A percentile compares a stretch with the other conserved stretches of the same genome.
Conservation (phyloP, 2,888 invertebrate genomes). For the Alitta virens region DNA sequence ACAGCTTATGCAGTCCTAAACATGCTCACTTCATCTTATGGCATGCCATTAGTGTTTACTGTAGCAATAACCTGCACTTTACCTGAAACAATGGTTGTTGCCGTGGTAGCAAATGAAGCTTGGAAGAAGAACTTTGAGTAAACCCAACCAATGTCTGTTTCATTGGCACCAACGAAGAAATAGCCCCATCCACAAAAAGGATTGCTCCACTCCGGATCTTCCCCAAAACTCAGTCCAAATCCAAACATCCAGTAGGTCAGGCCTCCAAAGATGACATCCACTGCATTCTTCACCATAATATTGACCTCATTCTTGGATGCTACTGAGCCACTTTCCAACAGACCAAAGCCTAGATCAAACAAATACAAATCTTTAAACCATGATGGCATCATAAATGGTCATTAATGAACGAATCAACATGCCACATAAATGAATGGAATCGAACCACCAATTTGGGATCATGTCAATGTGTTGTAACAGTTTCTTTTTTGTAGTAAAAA, state of each 20-base stretch:
- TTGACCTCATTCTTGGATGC: slow-evolving; percentile 80
- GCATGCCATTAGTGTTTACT: no score
- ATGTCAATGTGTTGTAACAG: no score
- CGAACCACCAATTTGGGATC: no score
- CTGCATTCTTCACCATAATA: slow-evolving; percentile 96
- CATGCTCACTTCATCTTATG: no score
- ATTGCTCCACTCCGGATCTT: slow-evolving; percentile 28
- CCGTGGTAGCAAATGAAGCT: slow-evolving; percentile 20
- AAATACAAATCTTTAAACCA: background rate
- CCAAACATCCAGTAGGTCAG: slow-evolving; percentile 94
- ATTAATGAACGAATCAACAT: no score
- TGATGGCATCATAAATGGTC: no score
- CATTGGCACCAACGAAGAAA: slow-evolving; percentile 53
- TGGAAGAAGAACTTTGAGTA: slow-evolving; percentile 15
- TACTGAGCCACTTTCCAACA: slow-evolving; percentile 90
- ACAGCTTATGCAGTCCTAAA: no score
- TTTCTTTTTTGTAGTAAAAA: no score
- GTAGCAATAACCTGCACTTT: no score
- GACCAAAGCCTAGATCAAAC: slow-evolving; percentile 74
- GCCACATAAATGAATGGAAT: no score
- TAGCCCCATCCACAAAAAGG: slow-evolving; percentile 40
- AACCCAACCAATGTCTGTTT: slow-evolving; percentile 1
- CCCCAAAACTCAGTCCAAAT: slow-evolving; percentile 82
- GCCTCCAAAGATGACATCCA: slow-evolving; percentile 91
- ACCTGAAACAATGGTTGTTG: slow-evolving; percentile 16